Percentiles rank a stretch among this genome's conserved stretches.
Conservation (phyloP, 2,113 vertebrate species). For the Halcyon senegalensis region DNA sequence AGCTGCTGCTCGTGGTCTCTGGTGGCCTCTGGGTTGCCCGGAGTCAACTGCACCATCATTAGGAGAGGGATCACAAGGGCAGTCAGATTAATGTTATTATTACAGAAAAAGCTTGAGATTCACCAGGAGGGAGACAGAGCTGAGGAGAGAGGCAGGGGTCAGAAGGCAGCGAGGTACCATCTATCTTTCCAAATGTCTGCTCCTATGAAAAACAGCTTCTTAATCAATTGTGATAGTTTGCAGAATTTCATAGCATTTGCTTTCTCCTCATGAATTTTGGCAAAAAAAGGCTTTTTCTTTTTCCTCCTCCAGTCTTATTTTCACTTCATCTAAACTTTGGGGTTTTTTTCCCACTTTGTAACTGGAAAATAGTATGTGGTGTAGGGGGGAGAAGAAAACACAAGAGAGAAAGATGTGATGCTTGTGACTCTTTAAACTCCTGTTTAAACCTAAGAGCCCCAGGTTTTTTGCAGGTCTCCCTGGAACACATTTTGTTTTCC, state of each 20-base stretch:
- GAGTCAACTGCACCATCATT: neutral
- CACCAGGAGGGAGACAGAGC: neutral
- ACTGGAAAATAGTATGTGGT: neutral
- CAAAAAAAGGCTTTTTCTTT: neutral
- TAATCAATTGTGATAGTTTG: neutral
- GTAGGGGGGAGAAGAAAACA: neutral
- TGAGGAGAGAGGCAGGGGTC: neutral
- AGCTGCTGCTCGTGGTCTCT: accelerated
- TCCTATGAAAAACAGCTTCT: neutral
- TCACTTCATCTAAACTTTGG: neutral
- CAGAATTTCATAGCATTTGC: neutral
- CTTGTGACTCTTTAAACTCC: neutral
- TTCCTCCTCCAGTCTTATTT: neutral
- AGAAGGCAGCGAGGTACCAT: neutral
- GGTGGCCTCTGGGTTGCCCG: neutral
- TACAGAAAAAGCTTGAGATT: neutral
- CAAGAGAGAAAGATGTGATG: neutral
- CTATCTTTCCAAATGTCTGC: neutral
- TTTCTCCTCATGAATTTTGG: neutral
- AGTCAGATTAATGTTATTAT: neutral
- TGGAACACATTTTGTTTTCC: neutral
- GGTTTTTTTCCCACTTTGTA: neutral
- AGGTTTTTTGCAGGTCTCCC: neutral
- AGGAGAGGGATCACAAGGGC: neutral
- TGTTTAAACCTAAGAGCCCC: neutral